phyloP scores from a whole-genome alignment of 2,113 vertebrate genomes.

The Sebastes schlegelii region DNA sequence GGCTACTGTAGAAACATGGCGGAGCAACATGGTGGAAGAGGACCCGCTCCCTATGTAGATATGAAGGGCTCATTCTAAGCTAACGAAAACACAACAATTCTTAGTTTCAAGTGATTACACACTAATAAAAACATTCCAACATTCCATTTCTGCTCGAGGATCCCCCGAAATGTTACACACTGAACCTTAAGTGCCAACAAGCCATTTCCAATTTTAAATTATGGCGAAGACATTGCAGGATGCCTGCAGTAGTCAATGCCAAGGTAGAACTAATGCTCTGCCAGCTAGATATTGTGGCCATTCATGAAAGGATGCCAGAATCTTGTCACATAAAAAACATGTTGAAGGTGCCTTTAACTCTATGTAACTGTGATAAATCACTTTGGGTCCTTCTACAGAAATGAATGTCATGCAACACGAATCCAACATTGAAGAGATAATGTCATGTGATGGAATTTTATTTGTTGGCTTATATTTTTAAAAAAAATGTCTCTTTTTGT shows the following conservation, averaged over 20 bases:
- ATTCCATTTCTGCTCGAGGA: no score
- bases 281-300: conserved; percentile 26
- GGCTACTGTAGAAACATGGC: no score
- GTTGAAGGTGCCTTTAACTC: conserved; percentile 34
- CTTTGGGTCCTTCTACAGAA: not conserved
- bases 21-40: no score
- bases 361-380: not conserved
- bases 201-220: conserved; percentile 41
- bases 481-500: not conserved
- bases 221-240: conserved; percentile 15
- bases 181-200: conserved; percentile 22
- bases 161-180: no score
- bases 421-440: conserved; percentile 3
- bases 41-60: no score
- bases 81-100: no score
- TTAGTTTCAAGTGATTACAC: no score
- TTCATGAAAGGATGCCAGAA: conserved; percentile 41
- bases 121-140: no score
- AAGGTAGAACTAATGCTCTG: conserved; percentile 23
- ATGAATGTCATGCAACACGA: conserved; percentile 2
- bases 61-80: no score
- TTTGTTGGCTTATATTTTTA: not conserved
- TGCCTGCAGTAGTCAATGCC: conserved; percentile 16
- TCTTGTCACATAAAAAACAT: conserved; percentile 19
- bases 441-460: not conserved